Evolutionary conservation across 2,113 vertebrate genomes (phyloP).

Genomic region (Condylura cristata): DNA sequence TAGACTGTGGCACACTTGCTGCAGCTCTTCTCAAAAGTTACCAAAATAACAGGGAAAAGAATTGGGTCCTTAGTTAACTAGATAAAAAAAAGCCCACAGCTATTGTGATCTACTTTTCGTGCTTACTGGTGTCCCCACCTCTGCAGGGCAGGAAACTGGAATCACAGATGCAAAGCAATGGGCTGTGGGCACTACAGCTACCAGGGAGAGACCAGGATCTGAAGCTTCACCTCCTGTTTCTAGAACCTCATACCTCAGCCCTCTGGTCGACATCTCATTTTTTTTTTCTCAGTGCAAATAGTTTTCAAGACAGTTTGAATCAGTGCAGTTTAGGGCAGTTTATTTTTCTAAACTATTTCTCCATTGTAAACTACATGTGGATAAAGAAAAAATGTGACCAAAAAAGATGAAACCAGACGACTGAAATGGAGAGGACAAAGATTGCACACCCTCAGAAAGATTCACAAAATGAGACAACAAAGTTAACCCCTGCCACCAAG

Average conservation of each 20-base stretch:
- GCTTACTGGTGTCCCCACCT: background rate
- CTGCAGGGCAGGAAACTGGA: background rate
- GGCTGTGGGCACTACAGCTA: background rate
- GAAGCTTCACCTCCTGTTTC: background rate
- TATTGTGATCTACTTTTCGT: background rate
- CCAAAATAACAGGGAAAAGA: background rate
- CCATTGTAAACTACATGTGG: too few species aligned
- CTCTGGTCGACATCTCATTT: too few species aligned
- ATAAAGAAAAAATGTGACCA: background rate
- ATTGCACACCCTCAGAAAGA: background rate
- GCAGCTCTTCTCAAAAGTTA: background rate
- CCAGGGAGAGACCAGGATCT: background rate
- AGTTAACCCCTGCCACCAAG: background rate
- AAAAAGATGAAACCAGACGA: background rate
- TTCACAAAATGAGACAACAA: background rate
- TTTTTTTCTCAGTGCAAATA: background rate
- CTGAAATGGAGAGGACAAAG: background rate
- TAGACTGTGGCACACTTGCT: background rate
- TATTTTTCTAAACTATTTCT: background rate
- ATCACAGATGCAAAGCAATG: background rate
- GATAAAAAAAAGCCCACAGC: background rate
- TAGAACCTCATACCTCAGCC: background rate
- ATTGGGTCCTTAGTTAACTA: background rate
- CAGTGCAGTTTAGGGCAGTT: background rate
- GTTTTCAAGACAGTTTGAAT: background rate